Percentiles rank a stretch among this genome's conserved stretches.
phyloP scores from a whole-genome alignment of 1,140 invertebrate species.

The Monomorium pharaonis region DNA sequence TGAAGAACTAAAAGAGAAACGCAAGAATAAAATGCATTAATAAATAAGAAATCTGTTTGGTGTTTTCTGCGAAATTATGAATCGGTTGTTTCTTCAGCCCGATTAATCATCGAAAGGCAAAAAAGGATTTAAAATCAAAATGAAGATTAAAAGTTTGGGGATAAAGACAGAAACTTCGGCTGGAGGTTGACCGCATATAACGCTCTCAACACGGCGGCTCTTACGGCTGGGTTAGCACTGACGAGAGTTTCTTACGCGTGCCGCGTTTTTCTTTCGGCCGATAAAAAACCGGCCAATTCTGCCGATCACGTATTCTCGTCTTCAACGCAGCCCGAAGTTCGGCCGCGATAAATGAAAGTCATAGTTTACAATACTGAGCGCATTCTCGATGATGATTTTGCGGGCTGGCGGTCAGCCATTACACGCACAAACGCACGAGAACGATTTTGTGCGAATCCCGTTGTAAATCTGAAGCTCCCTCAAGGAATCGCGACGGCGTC shows the following conservation, averaged over 20 bases:
- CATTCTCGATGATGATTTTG: conserved; percentile 5
- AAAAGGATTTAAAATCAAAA: background rate
- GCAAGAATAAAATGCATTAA: background rate
- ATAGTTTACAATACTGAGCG: conserved; percentile 14
- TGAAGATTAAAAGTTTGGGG: background rate
- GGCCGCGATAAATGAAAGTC: background rate
- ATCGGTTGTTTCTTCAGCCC: background rate
- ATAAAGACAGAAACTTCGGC: background rate
- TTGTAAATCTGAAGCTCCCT: background rate
- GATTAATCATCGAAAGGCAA: background rate
- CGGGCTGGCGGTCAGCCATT: background rate
- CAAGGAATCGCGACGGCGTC: background rate
- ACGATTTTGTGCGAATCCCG: conserved; percentile 20
- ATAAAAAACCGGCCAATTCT: conserved; percentile 27
- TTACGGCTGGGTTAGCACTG: conserved; percentile 20
- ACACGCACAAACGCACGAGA: background rate
- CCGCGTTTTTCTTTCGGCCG: background rate
- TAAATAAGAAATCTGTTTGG: background rate
- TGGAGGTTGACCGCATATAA: conserved; percentile 30
- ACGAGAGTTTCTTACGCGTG: conserved; percentile 52
- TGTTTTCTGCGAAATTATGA: background rate
- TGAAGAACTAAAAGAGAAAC: background rate
- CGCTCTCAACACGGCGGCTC: conserved; percentile 1
- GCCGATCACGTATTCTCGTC: conserved; percentile 20
- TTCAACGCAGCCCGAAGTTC: background rate